These are phyloP conservation scores for Argyresthia albistria DNA, from an alignment of 2,888 invertebrate species.

Conservation along the genomic window DNA sequence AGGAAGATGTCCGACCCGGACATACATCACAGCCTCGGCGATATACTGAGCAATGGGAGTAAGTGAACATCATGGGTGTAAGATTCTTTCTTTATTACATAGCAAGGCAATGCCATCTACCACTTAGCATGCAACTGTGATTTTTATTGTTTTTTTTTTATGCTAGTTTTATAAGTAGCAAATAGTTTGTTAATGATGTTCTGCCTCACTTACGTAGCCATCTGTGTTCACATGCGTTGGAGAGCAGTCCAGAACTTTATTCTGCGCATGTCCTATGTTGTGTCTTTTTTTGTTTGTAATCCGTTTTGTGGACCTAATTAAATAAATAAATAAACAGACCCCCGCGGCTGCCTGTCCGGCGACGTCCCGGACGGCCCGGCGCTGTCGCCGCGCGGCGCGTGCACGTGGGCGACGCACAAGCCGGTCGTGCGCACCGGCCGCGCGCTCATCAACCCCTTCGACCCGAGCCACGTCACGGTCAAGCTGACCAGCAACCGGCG, in stretches of 20 bases:
- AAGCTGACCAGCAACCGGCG: constrained; percentile 43
- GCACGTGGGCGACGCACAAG: constrained; percentile 37
- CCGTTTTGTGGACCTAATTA: too few species aligned
- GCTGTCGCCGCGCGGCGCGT: constrained; percentile 27
- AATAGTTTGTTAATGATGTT: too few species aligned
- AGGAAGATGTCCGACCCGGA: constrained; percentile 93
- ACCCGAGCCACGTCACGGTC: constrained; percentile 45
- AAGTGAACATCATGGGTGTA: constrained; percentile 16
- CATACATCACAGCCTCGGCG: constrained; percentile 81
- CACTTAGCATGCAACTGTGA: too few species aligned
- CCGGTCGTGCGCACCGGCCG: constrained; percentile 80
- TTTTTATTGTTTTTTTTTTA: background rate
- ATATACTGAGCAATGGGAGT: constrained; percentile 61
- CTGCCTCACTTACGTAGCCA: too few species aligned
- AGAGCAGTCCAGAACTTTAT: too few species aligned
- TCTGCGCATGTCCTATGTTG: too few species aligned
- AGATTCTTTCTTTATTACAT: too few species aligned
- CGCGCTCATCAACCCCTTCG: constrained; percentile 93
- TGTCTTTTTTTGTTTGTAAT: too few species aligned
- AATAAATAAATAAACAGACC: constrained; percentile 5
- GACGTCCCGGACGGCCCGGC: constrained; percentile 34
- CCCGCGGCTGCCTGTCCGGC: constrained; percentile 33
- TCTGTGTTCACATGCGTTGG: too few species aligned
- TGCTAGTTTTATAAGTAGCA: too few species aligned
- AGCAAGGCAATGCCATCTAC: too few species aligned